Evolutionary conservation across 2,888 invertebrate genomes (phyloP).

Genomic region (Lithophane leautieri): DNA sequence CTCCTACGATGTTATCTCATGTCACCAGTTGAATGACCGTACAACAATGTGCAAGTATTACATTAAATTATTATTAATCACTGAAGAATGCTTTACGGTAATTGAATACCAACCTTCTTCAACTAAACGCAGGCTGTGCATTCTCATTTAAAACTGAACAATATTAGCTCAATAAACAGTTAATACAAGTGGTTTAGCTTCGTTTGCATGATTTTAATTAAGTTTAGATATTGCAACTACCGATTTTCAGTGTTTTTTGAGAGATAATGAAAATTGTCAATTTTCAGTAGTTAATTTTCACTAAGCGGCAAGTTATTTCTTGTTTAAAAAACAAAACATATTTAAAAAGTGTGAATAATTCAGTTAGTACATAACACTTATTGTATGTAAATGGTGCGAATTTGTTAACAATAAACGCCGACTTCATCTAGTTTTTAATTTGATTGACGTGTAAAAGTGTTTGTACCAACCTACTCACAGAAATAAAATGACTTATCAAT

Average conservation of each 20-base stretch:
- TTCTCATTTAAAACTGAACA: constrained; percentile 36
- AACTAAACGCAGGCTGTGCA: constrained; percentile 17
- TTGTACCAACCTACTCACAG: too few relatives aligned
- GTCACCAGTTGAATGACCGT: constrained; percentile 50
- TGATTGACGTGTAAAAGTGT: too few relatives aligned
- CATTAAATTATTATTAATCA: constrained; percentile 46
- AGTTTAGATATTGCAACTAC: constrained; percentile 23
- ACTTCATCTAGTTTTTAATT: too few relatives aligned
- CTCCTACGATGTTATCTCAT: constrained; percentile 36
- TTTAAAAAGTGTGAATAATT: constrained; percentile 3
- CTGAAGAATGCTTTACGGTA: constrained; percentile 24
- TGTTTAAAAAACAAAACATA: background rate
- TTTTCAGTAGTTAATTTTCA: background rate
- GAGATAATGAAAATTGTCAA: background rate
- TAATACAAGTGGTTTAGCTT: constrained; percentile 27
- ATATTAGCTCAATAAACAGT: constrained; percentile 46
- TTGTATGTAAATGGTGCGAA: constrained; percentile 7
- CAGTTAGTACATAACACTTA: background rate
- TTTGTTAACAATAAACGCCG: background rate
- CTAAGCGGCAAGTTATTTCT: background rate
- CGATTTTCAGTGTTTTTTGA: constrained; percentile 2
- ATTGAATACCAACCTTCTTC: constrained; percentile 39
- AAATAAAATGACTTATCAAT: too few relatives aligned
- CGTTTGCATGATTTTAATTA: constrained; percentile 53
- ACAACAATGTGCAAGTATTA: constrained; percentile 50